Base-by-base conservation (phyloP, 2,113 vertebrate genomes). In the Aviceda subcristata region DNA sequence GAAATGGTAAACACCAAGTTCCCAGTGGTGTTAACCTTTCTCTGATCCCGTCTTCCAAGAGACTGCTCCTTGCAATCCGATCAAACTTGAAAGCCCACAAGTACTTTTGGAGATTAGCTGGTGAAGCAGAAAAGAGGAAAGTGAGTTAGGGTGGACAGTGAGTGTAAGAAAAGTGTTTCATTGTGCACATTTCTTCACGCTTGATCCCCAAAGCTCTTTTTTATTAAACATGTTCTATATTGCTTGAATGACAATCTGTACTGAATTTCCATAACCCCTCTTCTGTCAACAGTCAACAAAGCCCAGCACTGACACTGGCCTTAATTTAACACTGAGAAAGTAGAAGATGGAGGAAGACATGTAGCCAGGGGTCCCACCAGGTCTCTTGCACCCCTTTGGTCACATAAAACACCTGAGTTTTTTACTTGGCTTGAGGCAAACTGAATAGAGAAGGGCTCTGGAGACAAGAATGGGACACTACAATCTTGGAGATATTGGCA, bases 51-150 rank as follows among this genome's bases (percentile, higher is more conserved):
- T 92, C 75, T 95, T 96, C 86, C 86, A 86, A 84, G 51, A 93
- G 72, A 39, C 46, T 94, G 72, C 79, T 92, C 57, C 50, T 69
- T 69, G 66, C 53, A 91, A 95, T 89, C 69, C 94, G 68, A 96
- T 95, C 66, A 73, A 95, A 95, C 74, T 64, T 85, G 80, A 97
- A 97, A 94, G 77, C n/a, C 34, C 57, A 30, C 36, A 87, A 75
- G 79, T 79, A 91, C 69, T 84, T 94, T 46, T 60, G 38, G 48
- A 93, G 60, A 94, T 94, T 78, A 87, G 56, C 76, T 91, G 39
- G 64, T 89, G 69, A 94, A 82, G 88, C 63, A 76, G 82, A 88
- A 85, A 81, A 88, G n/a, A 69, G n/a, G 34, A 67, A 4, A 18
- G 15, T 10, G 22, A 69, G 36, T 36, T 39, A 38, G 26, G 29